Evolutionary conservation across 2,888 invertebrate genomes (phyloP).

Genomic region (Portevinia maculata): DNA sequence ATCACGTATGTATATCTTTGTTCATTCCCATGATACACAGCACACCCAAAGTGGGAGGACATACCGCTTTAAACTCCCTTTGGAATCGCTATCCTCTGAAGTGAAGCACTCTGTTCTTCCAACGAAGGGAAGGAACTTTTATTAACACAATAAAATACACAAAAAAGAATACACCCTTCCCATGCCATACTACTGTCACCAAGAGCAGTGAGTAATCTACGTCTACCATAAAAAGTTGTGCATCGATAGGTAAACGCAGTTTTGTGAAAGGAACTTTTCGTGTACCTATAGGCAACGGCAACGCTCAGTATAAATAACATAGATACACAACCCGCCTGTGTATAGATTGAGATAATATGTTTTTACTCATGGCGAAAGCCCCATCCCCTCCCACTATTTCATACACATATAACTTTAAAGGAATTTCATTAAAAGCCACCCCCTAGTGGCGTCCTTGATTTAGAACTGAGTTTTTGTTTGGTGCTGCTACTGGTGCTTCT

Average conservation of each 20-base stretch:
- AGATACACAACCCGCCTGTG: conserved; percentile 15
- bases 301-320: conserved; percentile 10
- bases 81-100: conserved; percentile 6
- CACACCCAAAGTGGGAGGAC: not conserved
- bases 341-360: conserved; percentile 31
- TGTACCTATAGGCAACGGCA: conserved; percentile 1
- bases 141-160: not conserved
- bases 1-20: conserved; percentile 52
- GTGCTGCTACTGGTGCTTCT: not conserved
- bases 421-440: conserved; percentile 46
- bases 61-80: conserved; percentile 11
- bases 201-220: conserved; percentile 3
- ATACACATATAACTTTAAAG: conserved; percentile 23
- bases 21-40: conserved; percentile 39
- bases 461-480: conserved; percentile 14
- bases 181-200: not conserved
- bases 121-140: not conserved
- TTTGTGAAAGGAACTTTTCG: conserved; percentile 19
- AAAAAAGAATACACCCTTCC: not conserved
- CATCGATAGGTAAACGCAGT: conserved; percentile 42
- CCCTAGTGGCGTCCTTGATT: conserved; percentile 22
- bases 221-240: conserved; percentile 31
- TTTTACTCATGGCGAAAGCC: not conserved
- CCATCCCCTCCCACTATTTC: not conserved
- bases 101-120: not conserved